Evolutionary conservation across 23 tunicate genomes (phyloP).

Genomic region (Clavelina lepadiformis): DNA sequence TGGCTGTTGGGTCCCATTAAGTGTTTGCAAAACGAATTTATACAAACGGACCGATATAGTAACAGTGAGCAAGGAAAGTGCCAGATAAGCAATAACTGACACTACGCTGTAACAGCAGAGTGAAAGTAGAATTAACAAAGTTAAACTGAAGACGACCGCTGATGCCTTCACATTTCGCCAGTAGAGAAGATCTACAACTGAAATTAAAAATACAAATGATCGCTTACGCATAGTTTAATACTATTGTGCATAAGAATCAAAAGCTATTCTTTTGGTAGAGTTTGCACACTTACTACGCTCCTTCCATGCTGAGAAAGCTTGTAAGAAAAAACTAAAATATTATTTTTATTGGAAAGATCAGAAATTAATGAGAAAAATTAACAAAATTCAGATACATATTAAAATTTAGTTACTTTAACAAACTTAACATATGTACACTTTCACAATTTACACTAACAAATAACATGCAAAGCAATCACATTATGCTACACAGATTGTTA

Average conservation of each 20-base stretch:
- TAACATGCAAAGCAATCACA: too few species aligned
- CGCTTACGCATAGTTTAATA: neutral
- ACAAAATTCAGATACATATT: too few species aligned
- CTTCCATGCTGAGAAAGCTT: slow-evolving; percentile 42
- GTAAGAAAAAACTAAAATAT: neutral
- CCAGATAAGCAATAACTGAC: slow-evolving; percentile 62
- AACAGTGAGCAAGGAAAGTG: slow-evolving; percentile 63
- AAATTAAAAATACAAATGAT: neutral
- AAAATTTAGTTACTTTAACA: too few species aligned
- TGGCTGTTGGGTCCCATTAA: slow-evolving; percentile 88
- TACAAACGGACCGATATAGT: slow-evolving; percentile 56
- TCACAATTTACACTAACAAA: too few species aligned
- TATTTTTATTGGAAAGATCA: slow-evolving; percentile 8
- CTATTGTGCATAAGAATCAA: too few species aligned
- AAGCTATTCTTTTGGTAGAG: too few species aligned
- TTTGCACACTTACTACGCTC: slow-evolving; percentile 49
- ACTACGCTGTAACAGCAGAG: slow-evolving; percentile 61
- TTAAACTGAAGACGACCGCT: slow-evolving; percentile 40
- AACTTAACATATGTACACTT: too few species aligned
- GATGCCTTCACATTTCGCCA: slow-evolving; percentile 72
- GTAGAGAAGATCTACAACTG: slow-evolving; percentile 80
- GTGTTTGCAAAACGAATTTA: slow-evolving; percentile 73
- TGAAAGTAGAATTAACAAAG: slow-evolving; percentile 51
- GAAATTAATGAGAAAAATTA: slow-evolving; percentile 1
- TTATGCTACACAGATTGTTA: too few species aligned